Evolutionary conservation across 2,888 invertebrate species (phyloP).

Genomic region (Molorchus minor): DNA sequence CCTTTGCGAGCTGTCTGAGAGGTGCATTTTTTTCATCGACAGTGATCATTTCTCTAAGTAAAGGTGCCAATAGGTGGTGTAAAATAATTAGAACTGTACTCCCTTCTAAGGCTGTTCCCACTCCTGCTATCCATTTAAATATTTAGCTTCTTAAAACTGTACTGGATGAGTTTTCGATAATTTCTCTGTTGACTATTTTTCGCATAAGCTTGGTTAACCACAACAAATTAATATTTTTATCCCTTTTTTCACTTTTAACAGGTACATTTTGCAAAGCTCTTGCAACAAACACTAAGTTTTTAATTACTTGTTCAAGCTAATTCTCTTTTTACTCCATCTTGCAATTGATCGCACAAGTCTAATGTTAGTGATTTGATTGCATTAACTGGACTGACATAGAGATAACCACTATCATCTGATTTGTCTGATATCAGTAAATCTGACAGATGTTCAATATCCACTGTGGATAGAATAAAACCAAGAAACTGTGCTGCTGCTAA

Average conservation of each 20-base stretch:
- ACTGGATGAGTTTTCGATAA: conserved; percentile 74
- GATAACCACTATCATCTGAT: conserved; percentile 53
- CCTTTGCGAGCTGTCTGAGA: conserved; percentile 75
- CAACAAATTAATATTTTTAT: conserved; percentile 69
- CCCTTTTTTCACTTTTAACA: conserved; percentile 57
- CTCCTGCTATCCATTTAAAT: conserved; percentile 84
- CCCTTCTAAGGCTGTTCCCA: conserved; percentile 71
- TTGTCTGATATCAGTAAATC: conserved; percentile 59
- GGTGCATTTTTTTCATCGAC: conserved; percentile 72
- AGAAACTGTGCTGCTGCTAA: conserved; percentile 80
- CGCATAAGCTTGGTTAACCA: conserved; percentile 82
- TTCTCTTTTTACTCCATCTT: conserved; percentile 70
- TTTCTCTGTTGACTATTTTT: conserved; percentile 80
- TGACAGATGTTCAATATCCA: conserved; percentile 71
- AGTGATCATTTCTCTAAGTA: conserved; percentile 81
- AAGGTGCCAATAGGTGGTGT: conserved; percentile 75
- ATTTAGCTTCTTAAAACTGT: conserved; percentile 77
- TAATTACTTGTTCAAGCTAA: conserved; percentile 73
- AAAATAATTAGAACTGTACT: conserved; percentile 70
- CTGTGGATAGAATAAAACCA: conserved; percentile 73
- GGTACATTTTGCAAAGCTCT: conserved; percentile 71
- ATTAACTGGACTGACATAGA: conserved; percentile 71
- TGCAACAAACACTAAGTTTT: conserved; percentile 60
- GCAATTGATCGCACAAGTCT: conserved; percentile 80
- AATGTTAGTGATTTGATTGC: conserved; percentile 74